Base-by-base conservation (phyloP, 2,888 invertebrate genomes). In the Asteroscopus sphinx region DNA sequence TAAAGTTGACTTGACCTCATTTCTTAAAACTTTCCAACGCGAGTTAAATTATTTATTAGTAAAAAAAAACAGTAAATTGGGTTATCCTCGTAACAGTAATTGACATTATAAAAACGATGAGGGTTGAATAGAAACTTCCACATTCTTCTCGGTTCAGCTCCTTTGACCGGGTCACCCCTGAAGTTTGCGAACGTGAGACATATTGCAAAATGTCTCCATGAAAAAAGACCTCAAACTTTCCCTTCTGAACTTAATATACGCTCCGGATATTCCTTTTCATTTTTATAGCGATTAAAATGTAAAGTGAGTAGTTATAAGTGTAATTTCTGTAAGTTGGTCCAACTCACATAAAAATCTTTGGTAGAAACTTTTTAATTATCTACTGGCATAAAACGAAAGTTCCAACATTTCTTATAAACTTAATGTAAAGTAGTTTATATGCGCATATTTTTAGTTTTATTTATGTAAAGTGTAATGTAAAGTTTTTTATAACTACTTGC, bases 101-200 rank as follows among this genome's bases (percentile, higher is more conserved):
- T 82, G 79, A 82, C 77, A 81, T 77, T 69, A 74, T 64, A 59
- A 76, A 77, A 78, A 72, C 82, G 79, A 80, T 79, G 81, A 81
- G 82, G 80, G 82, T 77, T 77, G 73, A 84, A 81, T 75, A 71
- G 64, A 57, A 82, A 80, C 77, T 86, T 80, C 76, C 76, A 80
- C 83, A 86, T 86, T 87, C 83, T 82, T 84, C 40, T 33, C 26
- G 9, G 51, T 46, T 70, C 73, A 79, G 66, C 77, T 84, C 77
- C 82, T 88, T 85, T 89, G 87, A 90, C 90, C 89, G 83, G 83
- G 88, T 88, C 85, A 88, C 80, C 83, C 76, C 77, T 77, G 76
- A 88, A 83, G 82, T 87, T 87, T 79, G 68, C 59, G 72, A 81
- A 82, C 83, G 81, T 78, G 81, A 73, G 74, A 81, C 86, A 85